Conservation (phyloP, 2,797 vertebrate species). For the Macropus fuliginosus region DNA sequence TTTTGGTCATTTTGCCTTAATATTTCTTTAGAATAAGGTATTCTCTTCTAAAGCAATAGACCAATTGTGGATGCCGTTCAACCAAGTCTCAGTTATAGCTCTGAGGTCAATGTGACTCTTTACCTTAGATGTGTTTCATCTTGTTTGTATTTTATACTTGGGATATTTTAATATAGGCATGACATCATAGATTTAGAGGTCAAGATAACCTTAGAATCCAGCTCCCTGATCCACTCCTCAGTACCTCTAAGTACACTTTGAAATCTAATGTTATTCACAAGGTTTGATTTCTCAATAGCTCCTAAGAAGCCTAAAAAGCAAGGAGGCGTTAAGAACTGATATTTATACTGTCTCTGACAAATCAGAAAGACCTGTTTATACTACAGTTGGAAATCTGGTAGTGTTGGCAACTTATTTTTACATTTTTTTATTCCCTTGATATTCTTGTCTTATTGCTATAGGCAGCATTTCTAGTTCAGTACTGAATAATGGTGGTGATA, state of each 20-base stretch:
- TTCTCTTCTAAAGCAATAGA: background rate
- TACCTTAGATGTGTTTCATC: background rate
- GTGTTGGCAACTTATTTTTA: background rate
- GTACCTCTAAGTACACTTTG: background rate
- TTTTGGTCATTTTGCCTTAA: background rate
- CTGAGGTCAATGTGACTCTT: background rate
- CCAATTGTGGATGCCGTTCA: background rate
- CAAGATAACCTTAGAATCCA: background rate
- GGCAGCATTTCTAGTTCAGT: too few relatives aligned
- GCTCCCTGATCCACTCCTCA: background rate
- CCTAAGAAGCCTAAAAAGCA: conserved; percentile 9
- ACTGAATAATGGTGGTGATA: too few relatives aligned
- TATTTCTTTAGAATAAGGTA: background rate
- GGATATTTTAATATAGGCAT: background rate
- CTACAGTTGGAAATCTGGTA: background rate
- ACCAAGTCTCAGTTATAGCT: background rate
- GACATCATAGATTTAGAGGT: background rate
- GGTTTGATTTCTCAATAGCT: background rate
- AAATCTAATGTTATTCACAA: conserved; percentile 3
- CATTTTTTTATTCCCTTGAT: background rate
- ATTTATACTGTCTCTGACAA: background rate
- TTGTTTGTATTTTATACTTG: background rate
- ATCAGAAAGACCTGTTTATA: background rate
- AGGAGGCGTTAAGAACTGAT: background rate
- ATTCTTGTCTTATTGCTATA: background rate